Conservation (phyloP, 1,140 invertebrate genomes). For the Brachionus rotundiformis region DNA sequence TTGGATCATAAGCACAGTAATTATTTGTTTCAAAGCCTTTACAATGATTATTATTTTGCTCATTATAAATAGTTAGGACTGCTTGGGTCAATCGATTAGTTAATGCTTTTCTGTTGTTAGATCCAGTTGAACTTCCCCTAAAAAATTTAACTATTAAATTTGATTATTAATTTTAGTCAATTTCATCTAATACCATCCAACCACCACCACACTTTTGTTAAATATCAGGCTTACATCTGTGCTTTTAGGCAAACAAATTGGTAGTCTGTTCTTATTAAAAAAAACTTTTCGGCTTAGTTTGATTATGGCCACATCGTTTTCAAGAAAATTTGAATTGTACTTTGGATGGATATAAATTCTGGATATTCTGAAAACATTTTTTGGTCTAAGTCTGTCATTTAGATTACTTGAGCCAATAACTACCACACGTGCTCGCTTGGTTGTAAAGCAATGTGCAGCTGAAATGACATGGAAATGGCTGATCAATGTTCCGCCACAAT, state of each 20-base stretch:
- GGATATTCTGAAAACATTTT: background rate
- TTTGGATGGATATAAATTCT: background rate
- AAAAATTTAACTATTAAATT: background rate
- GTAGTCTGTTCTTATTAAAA: background rate
- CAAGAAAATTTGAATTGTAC: background rate
- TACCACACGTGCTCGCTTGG: background rate
- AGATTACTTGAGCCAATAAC: conserved; percentile 1
- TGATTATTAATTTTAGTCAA: background rate
- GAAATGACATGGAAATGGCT: conserved; percentile 54
- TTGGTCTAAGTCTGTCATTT: background rate
- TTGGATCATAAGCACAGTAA: conserved; percentile 15
- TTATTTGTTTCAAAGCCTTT: background rate
- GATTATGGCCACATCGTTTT: conserved; percentile 47
- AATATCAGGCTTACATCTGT: background rate
- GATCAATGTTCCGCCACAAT: conserved; percentile 55
- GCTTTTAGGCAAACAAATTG: conserved; percentile 32
- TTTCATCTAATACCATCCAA: conserved; percentile 9
- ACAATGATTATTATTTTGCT: background rate
- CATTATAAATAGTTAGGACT: background rate
- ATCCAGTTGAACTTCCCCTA: conserved; percentile 16
- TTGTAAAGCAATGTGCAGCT: conserved; percentile 54
- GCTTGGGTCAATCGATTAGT: background rate
- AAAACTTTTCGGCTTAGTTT: background rate
- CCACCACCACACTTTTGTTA: background rate
- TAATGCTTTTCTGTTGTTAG: background rate